Evolutionary conservation across 2,797 vertebrate species (phyloP).

Genomic region (Pangasius mekongensis): DNA sequence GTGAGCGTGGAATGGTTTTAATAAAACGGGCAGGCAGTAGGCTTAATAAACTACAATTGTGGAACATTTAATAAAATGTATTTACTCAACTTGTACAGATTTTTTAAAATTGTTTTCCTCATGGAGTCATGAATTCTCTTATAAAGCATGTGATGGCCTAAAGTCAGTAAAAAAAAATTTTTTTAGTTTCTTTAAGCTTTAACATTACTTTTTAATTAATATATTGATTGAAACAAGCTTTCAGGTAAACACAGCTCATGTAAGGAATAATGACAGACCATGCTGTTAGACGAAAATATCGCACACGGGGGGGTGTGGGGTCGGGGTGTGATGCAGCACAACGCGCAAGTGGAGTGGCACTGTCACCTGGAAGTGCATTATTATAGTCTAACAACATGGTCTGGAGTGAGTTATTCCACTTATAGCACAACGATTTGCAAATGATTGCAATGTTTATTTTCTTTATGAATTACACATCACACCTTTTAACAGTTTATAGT

Average conservation of each 20-base stretch:
- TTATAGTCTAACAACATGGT: not conserved
- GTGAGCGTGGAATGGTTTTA: not conserved
- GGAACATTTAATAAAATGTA: not conserved
- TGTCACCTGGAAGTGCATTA: not conserved
- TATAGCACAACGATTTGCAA: not conserved
- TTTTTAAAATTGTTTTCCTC: not conserved
- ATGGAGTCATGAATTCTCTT: not conserved
- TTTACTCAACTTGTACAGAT: not conserved
- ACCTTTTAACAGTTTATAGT: no score
- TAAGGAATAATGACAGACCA: not conserved
- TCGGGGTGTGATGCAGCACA: not conserved
- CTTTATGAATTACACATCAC: no score
- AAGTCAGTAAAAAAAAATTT: not conserved
- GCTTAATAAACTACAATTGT: not conserved
- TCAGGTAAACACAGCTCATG: not conserved
- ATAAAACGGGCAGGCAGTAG: not conserved
- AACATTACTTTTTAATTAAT: not conserved
- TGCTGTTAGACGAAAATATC: not conserved
- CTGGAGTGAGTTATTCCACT: not conserved
- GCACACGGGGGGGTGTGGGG: not conserved
- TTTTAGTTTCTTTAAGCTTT: not conserved
- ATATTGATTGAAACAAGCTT: not conserved
- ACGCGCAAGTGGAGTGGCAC: not conserved
- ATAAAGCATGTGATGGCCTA: not conserved
- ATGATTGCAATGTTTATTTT: not conserved